Evolutionary conservation across 2,888 invertebrate genomes (phyloP).

Genomic region (Liposcelis brunnea): DNA sequence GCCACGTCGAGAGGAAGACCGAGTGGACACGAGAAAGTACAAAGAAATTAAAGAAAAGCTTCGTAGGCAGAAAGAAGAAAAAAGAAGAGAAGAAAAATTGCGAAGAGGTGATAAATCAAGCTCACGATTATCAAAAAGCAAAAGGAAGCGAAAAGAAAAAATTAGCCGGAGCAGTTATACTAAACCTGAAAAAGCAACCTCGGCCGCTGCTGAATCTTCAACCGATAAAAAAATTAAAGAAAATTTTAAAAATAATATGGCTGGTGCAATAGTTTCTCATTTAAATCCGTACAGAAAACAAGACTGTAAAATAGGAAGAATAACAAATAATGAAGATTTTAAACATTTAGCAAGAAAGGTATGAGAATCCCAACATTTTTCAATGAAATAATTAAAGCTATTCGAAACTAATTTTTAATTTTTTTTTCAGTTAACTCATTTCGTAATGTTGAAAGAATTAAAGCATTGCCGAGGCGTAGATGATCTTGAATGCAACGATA

Average conservation of each 20-base stretch:
- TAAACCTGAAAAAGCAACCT: constrained; percentile 22
- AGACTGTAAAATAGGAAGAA: constrained; percentile 67
- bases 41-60: constrained; percentile 19
- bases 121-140: constrained; percentile 11
- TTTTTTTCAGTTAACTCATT: constrained; percentile 68
- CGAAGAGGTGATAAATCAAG: constrained; percentile 12
- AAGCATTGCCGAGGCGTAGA: constrained; percentile 78
- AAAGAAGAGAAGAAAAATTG: constrained; percentile 13
- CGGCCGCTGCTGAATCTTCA: constrained; percentile 31
- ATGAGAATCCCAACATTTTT: constrained; percentile 17
- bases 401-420: constrained; percentile 17
- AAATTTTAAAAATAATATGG: constrained; percentile 51
- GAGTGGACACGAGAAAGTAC: constrained; percentile 16
- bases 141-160: constrained; percentile 18
- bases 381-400: constrained; percentile 9
- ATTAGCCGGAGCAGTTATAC: too few species aligned
- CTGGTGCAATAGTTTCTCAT: constrained; percentile 63
- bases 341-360: constrained; percentile 90
- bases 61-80: constrained; percentile 16
- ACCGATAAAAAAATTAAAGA: constrained; percentile 63
- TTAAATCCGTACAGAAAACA: constrained; percentile 76
- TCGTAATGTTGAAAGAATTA: constrained; percentile 86
- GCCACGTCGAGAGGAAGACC: constrained; percentile 21
- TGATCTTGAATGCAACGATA: constrained; percentile 72
- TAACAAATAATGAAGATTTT: constrained; percentile 79